These are phyloP conservation scores for Tachina fera DNA, from an alignment of 2,888 invertebrate species.

Conservation along the genomic window DNA sequence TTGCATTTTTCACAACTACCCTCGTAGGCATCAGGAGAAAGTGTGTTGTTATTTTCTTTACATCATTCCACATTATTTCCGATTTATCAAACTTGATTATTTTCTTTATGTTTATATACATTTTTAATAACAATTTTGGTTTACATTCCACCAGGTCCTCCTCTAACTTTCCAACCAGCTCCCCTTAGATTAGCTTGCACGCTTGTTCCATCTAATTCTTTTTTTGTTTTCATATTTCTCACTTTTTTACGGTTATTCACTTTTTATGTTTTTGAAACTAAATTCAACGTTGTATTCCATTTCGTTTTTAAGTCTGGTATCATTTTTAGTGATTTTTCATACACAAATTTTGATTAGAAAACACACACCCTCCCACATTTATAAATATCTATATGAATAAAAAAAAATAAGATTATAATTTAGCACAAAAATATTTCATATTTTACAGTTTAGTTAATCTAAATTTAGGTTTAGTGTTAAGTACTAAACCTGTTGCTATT, in stretches of 20 bases:
- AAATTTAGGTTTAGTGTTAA: constrained; percentile 49
- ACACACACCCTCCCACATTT: constrained; percentile 18
- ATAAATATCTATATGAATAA: neutral
- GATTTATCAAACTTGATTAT: constrained; percentile 53
- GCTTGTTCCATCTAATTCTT: neutral
- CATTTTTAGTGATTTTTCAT: constrained; percentile 36
- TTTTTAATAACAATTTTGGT: constrained; percentile 40
- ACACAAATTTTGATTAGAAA: constrained; percentile 56
- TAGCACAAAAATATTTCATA: constrained; percentile 55
- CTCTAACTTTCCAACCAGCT: neutral
- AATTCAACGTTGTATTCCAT: constrained; percentile 19
- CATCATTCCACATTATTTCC: constrained; percentile 47
- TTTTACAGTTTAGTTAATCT: constrained; percentile 55
- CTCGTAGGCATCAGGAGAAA: neutral
- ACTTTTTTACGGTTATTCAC: constrained; percentile 27
- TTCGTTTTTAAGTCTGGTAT: constrained; percentile 41
- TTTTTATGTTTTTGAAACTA: constrained; percentile 6
- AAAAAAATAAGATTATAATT: constrained; percentile 58
- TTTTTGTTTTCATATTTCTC: constrained; percentile 1
- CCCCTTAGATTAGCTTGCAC: neutral
- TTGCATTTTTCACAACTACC: neutral
- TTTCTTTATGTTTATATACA: constrained; percentile 15
- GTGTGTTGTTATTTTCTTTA: constrained; percentile 10
- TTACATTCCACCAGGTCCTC: constrained; percentile 11
- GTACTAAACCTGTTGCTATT: neutral